Base-by-base conservation (phyloP, 2,113 vertebrate species). In the Herpailurus yagouaroundi region DNA sequence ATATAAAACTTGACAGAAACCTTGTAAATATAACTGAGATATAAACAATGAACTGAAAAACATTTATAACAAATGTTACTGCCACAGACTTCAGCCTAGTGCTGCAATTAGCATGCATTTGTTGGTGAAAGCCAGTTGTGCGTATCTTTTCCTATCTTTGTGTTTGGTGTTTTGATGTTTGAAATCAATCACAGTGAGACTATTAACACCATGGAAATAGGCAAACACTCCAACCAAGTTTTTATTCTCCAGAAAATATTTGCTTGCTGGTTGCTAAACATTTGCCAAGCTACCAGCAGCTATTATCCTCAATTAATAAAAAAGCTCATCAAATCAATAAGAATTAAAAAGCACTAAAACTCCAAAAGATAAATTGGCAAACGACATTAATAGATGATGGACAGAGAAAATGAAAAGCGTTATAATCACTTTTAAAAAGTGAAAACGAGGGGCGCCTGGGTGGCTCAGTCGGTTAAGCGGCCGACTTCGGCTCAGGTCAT, bases 311-410 rank as follows among this genome's bases (percentile, higher is more conserved):
- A 94, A 45, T 83, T 93, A 64, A 57, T 48, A 83, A 57, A 88
- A 92, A 38, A 57, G 11, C 15, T 82, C 33, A 91, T 73, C 63
- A 84, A 83, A 80, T 55, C 31, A 73, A 63, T 52, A 95, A 87
- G 13, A 92, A 95, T 86, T 74, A 82, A 87, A 97, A 96, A 83
- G n/a, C 12, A 52, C 68, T 87, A 79, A 97, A 74, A 48, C 1
- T 4, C 63, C 18, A 36, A 88, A 77, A 92, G 45, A 55, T 33
- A 93, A 60, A 93, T 81, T 74, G 23, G 29, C 31, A 92, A 90
- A 94, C 71, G 27, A 77, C 18, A 96, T 66, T 29, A 88, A 63
- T 21, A 88, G 55, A 81, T 60, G 90, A 60, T 77, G 68, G n/a
- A 69, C 50, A 94, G 79, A 91, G 16, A 55, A 94, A 87, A 96